These are phyloP conservation scores for Stratiomys singularior DNA, from an alignment of 2,888 invertebrate genomes.

Conservation along the genomic window DNA sequence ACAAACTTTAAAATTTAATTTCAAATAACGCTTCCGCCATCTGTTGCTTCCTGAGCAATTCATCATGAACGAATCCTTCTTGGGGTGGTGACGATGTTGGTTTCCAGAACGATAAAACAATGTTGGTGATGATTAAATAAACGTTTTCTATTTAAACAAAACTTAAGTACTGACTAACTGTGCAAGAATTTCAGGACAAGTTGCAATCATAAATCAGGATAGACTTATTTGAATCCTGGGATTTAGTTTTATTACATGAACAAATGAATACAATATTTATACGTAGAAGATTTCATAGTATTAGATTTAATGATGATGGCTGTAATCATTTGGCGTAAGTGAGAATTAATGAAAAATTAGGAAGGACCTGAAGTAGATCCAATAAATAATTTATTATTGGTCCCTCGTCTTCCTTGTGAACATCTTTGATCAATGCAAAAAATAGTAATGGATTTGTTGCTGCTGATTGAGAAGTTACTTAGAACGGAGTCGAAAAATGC, in stretches of 20 bases:
- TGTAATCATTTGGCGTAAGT: neutral
- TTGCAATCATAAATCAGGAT: slow-evolving; percentile 24
- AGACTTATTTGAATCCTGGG: neutral
- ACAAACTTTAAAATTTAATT: slow-evolving; percentile 25
- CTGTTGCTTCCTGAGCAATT: slow-evolving; percentile 9
- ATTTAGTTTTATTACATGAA: neutral
- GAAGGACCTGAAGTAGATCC: too few relatives aligned
- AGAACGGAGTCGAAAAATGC: too few relatives aligned
- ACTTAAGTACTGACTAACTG: neutral
- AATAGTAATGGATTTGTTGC: too few relatives aligned
- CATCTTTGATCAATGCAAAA: too few relatives aligned
- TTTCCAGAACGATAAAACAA: neutral
- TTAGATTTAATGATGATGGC: too few relatives aligned
- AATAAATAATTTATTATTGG: too few relatives aligned
- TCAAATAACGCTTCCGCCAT: neutral
- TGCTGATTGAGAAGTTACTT: too few relatives aligned
- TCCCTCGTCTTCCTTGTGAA: too few relatives aligned
- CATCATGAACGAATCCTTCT: neutral
- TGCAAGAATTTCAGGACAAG: neutral
- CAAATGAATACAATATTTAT: neutral
- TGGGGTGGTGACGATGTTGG: neutral
- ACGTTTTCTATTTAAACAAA: slow-evolving; percentile 7
- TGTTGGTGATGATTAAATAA: neutral
- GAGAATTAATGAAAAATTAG: neutral
- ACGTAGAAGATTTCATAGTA: too few relatives aligned